A percentile compares a stretch with the other conserved stretches of the same genome.
Evolutionary conservation across 2,888 invertebrate species (phyloP).

Genomic region (Disparrhopalites patrizii): DNA sequence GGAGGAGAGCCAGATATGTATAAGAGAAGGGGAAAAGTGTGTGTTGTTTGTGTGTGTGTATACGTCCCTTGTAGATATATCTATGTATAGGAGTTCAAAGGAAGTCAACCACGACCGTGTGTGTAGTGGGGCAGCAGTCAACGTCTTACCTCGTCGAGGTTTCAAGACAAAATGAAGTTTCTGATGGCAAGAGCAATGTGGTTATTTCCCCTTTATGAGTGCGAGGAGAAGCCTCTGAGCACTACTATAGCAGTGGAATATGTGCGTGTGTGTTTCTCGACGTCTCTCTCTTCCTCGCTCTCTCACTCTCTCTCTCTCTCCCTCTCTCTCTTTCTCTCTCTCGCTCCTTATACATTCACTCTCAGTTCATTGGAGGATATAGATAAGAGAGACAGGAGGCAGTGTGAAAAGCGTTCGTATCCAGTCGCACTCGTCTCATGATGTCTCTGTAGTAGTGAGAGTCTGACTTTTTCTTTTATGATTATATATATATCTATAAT

Average conservation of each 20-base stretch:
- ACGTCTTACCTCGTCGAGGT: conserved; percentile 27
- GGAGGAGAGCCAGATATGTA: conserved; percentile 25
- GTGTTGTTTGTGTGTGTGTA: too few species aligned
- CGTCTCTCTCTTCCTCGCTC: neutral
- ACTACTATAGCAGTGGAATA: neutral
- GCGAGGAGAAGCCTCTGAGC: too few species aligned
- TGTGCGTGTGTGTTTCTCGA: neutral
- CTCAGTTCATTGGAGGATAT: neutral
- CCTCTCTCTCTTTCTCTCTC: neutral
- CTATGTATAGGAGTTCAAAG: conserved; percentile 28
- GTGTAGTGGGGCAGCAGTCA: conserved; percentile 13
- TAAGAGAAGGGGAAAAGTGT: too few species aligned
- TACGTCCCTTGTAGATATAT: too few species aligned
- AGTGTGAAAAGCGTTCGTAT: too few species aligned
- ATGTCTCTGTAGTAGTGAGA: too few species aligned
- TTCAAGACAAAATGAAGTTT: conserved; percentile 39
- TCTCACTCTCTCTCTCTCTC: neutral
- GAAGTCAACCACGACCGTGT: conserved; percentile 28
- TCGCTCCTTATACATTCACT: too few species aligned
- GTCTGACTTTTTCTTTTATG: too few species aligned
- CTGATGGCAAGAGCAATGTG: too few species aligned
- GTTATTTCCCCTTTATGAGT: neutral
- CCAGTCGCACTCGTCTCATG: too few species aligned
- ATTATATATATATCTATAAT: too few species aligned
- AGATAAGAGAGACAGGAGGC: too few species aligned